Evolutionary conservation across 1,140 invertebrate genomes (phyloP).

Genomic region (Drosophila oshimai): DNA sequence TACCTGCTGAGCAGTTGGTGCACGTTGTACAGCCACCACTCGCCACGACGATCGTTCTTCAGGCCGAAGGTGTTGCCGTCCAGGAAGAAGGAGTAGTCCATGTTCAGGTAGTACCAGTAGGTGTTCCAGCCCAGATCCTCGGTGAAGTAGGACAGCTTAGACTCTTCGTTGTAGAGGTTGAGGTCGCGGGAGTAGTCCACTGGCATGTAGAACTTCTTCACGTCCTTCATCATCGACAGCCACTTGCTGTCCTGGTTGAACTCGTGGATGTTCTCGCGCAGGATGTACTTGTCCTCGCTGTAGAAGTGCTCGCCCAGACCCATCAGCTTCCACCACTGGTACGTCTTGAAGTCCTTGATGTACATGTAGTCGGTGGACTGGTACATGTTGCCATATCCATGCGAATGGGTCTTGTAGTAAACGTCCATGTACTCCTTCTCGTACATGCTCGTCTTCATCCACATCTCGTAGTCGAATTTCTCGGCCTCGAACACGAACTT

Average conservation of each 20-base stretch:
- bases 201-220: conserved; percentile 70
- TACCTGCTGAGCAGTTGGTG: conserved; percentile 86
- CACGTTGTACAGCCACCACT: conserved; percentile 85
- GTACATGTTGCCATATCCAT: conserved; percentile 83
- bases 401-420: conserved; percentile 86
- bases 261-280: conserved; percentile 70
- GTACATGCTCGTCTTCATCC: conserved; percentile 73
- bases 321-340: conserved; percentile 82
- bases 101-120: conserved; percentile 88
- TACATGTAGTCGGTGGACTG: conserved; percentile 64
- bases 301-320: conserved; percentile 74
- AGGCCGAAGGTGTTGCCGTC: conserved; percentile 84
- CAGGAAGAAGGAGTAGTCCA: conserved; percentile 87
- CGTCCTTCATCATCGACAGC: conserved; percentile 60
- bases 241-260: conserved; percentile 64
- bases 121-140: conserved; percentile 88
- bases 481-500: conserved; percentile 85
- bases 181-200: conserved; percentile 84
- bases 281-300: conserved; percentile 62
- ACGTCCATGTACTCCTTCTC: conserved; percentile 85
- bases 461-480: conserved; percentile 77
- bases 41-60: conserved; percentile 84
- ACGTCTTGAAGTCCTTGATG: conserved; percentile 78
- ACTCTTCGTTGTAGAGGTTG: conserved; percentile 84
- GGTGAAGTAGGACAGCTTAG: conserved; percentile 88